phyloP scores from a whole-genome alignment of 2,888 invertebrate genomes.

The Drosophila phalerata region DNA sequence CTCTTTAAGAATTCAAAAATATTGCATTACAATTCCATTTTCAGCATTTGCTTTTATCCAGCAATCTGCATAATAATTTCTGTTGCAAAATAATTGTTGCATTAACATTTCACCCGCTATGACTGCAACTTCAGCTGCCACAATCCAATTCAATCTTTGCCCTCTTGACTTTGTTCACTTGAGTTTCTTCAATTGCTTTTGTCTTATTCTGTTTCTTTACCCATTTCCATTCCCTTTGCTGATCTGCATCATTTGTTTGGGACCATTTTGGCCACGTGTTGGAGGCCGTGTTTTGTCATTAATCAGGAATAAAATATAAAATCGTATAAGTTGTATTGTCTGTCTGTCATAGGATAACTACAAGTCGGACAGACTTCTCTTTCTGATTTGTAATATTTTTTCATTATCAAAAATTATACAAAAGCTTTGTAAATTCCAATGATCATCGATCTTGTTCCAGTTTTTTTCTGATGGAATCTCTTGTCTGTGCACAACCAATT shows the following conservation, averaged over 20 bases:
- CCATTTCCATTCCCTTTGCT: neutral
- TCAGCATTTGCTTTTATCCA: neutral
- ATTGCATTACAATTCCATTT: slow-evolving; percentile 5
- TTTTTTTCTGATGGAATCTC: slow-evolving; percentile 44
- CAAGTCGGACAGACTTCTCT: slow-evolving; percentile 11
- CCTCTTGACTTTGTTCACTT: slow-evolving; percentile 23
- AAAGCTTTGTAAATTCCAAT: slow-evolving; percentile 37
- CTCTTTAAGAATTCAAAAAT: slow-evolving; percentile 3
- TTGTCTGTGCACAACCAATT: slow-evolving; percentile 49
- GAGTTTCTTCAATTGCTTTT: slow-evolving; percentile 17
- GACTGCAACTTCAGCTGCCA: slow-evolving; percentile 10
- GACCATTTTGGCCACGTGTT: slow-evolving; percentile 16
- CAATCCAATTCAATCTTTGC: slow-evolving; percentile 17
- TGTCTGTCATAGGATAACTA: slow-evolving; percentile 4
- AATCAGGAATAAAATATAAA: slow-evolving; percentile 19
- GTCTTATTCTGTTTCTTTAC: slow-evolving; percentile 1
- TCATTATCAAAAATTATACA: slow-evolving; percentile 19
- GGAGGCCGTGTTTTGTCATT: slow-evolving; percentile 26
- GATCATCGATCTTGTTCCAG: slow-evolving; percentile 67
- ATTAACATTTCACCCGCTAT: slow-evolving; percentile 16
- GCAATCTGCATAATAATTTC: slow-evolving; percentile 51
- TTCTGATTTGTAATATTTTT: slow-evolving; percentile 9
- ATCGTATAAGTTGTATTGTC: neutral
- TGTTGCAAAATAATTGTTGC: slow-evolving; percentile 39
- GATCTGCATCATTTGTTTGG: slow-evolving; percentile 6